phyloP scores from a whole-genome alignment of 2,888 invertebrate species.

The Mimachlamys varia region DNA sequence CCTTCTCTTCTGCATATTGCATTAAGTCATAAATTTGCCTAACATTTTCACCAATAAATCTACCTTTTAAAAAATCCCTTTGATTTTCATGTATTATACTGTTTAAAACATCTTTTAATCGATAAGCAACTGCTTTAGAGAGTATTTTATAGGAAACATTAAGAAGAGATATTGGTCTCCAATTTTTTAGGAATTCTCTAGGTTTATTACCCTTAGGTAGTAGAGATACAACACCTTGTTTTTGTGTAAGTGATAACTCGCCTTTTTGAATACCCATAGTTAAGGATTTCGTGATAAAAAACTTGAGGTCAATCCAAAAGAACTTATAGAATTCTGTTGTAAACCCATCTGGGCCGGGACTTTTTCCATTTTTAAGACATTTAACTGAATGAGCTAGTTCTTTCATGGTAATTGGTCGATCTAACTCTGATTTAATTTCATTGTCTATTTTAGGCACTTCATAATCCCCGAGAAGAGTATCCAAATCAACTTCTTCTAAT shows the following conservation, averaged over 20 bases:
- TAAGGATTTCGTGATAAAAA: constrained; percentile 28
- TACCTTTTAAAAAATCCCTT: no score
- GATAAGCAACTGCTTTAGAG: no score
- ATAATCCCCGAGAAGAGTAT: not conserved
- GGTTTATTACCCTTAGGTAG: constrained; percentile 39
- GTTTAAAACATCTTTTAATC: no score
- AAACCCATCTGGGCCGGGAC: constrained; percentile 41
- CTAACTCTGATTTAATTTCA: not conserved
- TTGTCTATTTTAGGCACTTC: not conserved
- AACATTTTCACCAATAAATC: no score
- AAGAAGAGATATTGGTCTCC: constrained; percentile 44
- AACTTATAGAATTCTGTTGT: constrained; percentile 42
- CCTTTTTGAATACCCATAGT: not conserved
- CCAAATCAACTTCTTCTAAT: not conserved
- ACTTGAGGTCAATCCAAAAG: constrained; percentile 39
- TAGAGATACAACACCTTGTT: constrained; percentile 40
- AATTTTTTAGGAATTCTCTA: constrained; percentile 34
- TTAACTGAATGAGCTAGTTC: not conserved
- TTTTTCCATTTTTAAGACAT: constrained; percentile 36
- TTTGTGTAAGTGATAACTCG: constrained; percentile 34
- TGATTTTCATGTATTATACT: no score
- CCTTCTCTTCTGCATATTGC: no score
- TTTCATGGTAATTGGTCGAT: not conserved
- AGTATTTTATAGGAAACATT: constrained; percentile 20
- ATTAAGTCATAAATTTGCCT: no score